Conservation (phyloP, 2,888 invertebrate genomes). For the Congeria kusceri region DNA sequence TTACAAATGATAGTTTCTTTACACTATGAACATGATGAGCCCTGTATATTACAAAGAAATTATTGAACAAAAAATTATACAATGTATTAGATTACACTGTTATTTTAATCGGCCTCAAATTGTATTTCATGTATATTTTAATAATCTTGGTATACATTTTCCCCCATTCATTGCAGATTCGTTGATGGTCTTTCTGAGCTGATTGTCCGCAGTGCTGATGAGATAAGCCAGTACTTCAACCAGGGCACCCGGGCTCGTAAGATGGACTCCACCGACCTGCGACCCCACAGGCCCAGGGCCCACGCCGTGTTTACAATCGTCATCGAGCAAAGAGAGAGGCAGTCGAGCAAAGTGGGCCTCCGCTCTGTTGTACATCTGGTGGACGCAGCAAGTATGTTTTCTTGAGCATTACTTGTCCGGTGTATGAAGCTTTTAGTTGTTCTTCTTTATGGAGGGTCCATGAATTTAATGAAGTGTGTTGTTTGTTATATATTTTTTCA, state of each 20-base stretch:
- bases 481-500: neutral
- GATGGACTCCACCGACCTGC: constrained; percentile 79
- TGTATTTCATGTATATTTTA: too few species aligned
- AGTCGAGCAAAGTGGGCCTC: constrained; percentile 81
- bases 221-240: constrained; percentile 76
- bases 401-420: too few species aligned
- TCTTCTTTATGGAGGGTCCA: too few species aligned
- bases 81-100: neutral
- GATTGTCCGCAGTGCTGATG: constrained; percentile 78
- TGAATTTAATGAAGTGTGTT: too few species aligned
- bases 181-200: constrained; percentile 83
- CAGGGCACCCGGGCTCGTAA: constrained; percentile 82
- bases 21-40: too few species aligned
- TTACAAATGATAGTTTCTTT: too few species aligned
- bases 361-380: constrained; percentile 76
- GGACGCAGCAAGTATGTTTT: constrained; percentile 76
- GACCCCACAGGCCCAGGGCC: constrained; percentile 79
- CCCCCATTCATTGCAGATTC: constrained; percentile 64
- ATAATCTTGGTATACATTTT: too few species aligned
- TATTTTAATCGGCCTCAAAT: neutral
- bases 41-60: too few species aligned
- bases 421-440: too few species aligned
- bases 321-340: constrained; percentile 80
- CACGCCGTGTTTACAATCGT: constrained; percentile 79
- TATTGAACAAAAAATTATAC: too few species aligned